Base-by-base conservation (phyloP, 2,113 vertebrate species). In the Tretioscincus oriximinensis region DNA sequence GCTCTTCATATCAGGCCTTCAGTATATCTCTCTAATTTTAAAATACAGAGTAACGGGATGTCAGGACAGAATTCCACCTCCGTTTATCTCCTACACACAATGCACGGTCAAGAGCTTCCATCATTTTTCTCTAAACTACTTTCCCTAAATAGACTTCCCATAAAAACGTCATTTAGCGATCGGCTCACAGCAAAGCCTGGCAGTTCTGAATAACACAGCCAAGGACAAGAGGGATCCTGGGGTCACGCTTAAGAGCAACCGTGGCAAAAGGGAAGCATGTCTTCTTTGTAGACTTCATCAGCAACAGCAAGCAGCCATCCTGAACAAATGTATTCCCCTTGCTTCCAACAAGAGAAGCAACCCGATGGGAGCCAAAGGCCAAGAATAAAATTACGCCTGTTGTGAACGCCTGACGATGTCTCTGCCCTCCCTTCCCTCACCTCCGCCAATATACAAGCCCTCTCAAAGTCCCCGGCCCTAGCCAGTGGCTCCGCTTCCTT, bases 111-210 rank as follows among this genome's bases (percentile, higher is more conserved):
- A 54, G 14, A 18, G 10, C 24, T 28, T 73, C 9, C 21, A 31
- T 29, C 35, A 31, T 20, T 51, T 73, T 21, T 66, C 41, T 47
- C 12, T 41, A 26, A 35, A 29, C 60, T 4, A 35, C 63, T 81
- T 81, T 81, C 71, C 61, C 72, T 45, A 68, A 68, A 75, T 58
- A 75, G 72, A 68, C 58, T 67, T 74, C 80, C 54, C 24, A 67
- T 68, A 67, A 54, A 45, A 67, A 79, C 12, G 28, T 29, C n/a
- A 65, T 49, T 75, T 68, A 7, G 31, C 29, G 35, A 75, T 28
- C 73, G 67, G 64, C 64, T 16, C 18, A 18, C 64, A 41, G 61
- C 14, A 65, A 54, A 67, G 22, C 71, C 54, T 81, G 71, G 22
- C 18, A 45, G 67, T 6, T n/a, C 35, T 6, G 22, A 41, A 28